Percentiles rank a stretch among this genome's conserved stretches.
phyloP scores from a whole-genome alignment of 1,140 invertebrate genomes.

The Manduca sexta region DNA sequence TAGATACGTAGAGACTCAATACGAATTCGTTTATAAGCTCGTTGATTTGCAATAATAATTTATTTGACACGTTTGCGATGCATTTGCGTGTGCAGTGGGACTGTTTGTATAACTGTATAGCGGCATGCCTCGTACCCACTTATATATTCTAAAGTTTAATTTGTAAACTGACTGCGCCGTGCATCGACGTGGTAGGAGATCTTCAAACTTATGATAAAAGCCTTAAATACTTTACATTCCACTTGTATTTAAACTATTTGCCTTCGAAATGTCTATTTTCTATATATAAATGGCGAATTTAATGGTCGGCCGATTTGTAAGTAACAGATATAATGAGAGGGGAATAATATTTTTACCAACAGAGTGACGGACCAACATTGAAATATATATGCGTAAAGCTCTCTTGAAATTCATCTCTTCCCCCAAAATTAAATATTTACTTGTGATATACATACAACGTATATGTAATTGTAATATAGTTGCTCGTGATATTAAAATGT shows the following conservation, averaged over 20 bases:
- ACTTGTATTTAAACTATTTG: slow-evolving; percentile 59
- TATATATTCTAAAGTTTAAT: neutral
- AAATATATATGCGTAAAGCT: slow-evolving; percentile 39
- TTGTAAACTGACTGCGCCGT: neutral
- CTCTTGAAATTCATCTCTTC: slow-evolving; percentile 34
- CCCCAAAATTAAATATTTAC: slow-evolving; percentile 9
- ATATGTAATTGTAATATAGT: neutral
- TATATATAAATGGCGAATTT: slow-evolving; percentile 20
- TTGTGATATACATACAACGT: slow-evolving; percentile 12
- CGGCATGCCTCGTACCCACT: neutral
- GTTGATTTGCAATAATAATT: neutral
- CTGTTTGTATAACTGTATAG: neutral
- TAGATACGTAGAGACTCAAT: neutral
- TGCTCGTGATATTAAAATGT: neutral
- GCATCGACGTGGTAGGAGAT: slow-evolving; percentile 23
- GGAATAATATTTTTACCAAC: slow-evolving; percentile 32
- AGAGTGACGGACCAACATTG: slow-evolving; percentile 55
- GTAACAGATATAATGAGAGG: neutral
- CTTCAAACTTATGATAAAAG: slow-evolving; percentile 55
- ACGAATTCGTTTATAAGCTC: neutral
- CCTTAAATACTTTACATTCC: slow-evolving; percentile 66
- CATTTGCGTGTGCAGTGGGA: too few relatives aligned
- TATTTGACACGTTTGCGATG: neutral
- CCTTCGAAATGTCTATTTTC: slow-evolving; percentile 55
- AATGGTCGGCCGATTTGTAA: slow-evolving; percentile 19